phyloP scores from a whole-genome alignment of 2,113 vertebrate genomes.

The Fukomys damarensis region DNA sequence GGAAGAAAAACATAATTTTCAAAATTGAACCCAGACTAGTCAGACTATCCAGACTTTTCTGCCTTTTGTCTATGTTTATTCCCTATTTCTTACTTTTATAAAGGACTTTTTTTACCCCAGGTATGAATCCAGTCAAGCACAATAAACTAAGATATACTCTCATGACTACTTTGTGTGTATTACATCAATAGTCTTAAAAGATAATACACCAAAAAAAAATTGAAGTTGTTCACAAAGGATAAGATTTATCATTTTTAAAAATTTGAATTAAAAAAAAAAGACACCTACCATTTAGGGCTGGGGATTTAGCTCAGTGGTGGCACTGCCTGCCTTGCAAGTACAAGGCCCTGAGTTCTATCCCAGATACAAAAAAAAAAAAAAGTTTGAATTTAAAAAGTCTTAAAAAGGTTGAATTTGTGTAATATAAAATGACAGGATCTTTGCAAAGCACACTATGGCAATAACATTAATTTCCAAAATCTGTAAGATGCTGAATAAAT shows the following conservation, averaged over 20 bases:
- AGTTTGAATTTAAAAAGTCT: too few species aligned
- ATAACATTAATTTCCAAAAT: conserved; percentile 1
- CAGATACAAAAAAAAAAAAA: too few species aligned
- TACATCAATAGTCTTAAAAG: background rate
- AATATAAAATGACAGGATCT: background rate
- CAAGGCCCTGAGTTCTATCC: too few species aligned
- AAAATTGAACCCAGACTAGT: background rate
- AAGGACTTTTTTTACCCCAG: background rate
- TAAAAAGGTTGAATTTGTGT: background rate
- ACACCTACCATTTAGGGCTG: too few species aligned
- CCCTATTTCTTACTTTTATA: background rate
- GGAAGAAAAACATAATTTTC: background rate
- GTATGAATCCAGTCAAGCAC: background rate
- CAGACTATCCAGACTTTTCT: too few species aligned
- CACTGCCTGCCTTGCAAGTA: too few species aligned
- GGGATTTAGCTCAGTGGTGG: too few species aligned
- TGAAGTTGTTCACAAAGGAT: background rate
- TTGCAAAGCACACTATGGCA: background rate
- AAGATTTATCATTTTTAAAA: background rate
- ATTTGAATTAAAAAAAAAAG: too few species aligned
- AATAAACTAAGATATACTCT: background rate
- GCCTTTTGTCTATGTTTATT: background rate
- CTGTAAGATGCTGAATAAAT: background rate
- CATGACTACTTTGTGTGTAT: background rate
- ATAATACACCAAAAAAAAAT: background rate